These are phyloP conservation scores for Pharmacophagus antenor DNA, from an alignment of 2,888 invertebrate genomes.

Conservation along the genomic window DNA sequence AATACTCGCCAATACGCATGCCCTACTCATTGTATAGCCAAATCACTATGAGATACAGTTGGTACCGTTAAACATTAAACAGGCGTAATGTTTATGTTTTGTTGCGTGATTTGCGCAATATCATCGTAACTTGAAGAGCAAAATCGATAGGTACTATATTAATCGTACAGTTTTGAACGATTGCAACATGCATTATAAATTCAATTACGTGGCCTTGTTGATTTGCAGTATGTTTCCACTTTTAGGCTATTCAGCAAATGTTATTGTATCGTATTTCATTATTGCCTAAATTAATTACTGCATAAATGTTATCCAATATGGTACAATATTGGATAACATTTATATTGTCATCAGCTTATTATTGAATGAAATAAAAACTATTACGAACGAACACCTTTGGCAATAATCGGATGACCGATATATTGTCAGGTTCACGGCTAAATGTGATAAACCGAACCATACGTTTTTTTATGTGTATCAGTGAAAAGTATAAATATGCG, in stretches of 20 bases:
- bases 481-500: neutral
- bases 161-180: neutral
- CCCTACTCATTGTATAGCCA: too few species aligned
- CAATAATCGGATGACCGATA: conserved; percentile 19
- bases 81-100: neutral
- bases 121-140: conserved; percentile 1
- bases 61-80: conserved; percentile 11
- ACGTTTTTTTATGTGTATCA: conserved; percentile 1
- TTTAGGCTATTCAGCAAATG: conserved; percentile 4
- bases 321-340: conserved; percentile 4
- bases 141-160: conserved; percentile 9
- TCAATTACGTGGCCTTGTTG: neutral
- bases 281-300: too few species aligned
- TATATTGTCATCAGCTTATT: conserved; percentile 14
- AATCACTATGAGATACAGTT: too few species aligned
- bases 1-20: too few species aligned
- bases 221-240: neutral
- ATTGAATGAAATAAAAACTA: conserved; percentile 28
- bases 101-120: conserved; percentile 2
- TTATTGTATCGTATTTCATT: conserved; percentile 3
- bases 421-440: conserved; percentile 22
- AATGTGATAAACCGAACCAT: conserved; percentile 13
- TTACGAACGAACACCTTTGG: conserved; percentile 7
- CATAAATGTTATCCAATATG: too few species aligned
- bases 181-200: neutral